phyloP scores from a whole-genome alignment of 1,140 invertebrate species.

The Oryctes rhinoceros region DNA sequence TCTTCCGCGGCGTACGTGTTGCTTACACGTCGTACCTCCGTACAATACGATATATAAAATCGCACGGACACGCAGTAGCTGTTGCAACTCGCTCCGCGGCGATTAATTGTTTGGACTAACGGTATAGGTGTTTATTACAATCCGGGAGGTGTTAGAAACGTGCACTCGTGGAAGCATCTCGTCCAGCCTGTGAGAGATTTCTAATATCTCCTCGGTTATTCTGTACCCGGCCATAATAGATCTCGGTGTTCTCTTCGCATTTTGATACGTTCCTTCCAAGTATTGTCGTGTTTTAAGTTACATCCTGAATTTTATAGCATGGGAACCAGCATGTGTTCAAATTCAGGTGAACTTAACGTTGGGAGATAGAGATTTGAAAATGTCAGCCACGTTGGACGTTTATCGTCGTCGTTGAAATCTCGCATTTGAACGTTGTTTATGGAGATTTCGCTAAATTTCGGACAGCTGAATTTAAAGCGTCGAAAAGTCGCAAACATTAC shows the following conservation, averaged over 20 bases:
- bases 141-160: conserved; percentile 19
- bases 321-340: too few species aligned
- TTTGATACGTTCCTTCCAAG: background rate
- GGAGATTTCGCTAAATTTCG: too few species aligned
- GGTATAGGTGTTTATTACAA: conserved; percentile 26
- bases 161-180: conserved; percentile 29
- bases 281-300: too few species aligned
- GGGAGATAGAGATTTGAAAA: too few species aligned
- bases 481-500: background rate
- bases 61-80: conserved; percentile 12
- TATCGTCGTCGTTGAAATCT: too few species aligned
- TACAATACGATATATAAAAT: conserved; percentile 23
- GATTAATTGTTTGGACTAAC: conserved; percentile 29
- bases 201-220: background rate
- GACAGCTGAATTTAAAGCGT: too few species aligned
- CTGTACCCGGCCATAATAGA: background rate
- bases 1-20: background rate
- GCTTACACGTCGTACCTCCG: background rate
- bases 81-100: background rate
- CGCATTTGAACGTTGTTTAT: too few species aligned
- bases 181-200: background rate
- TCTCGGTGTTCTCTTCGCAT: background rate
- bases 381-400: too few species aligned
- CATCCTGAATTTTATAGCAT: too few species aligned
- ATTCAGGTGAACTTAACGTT: too few species aligned